Evolutionary conservation across 2,113 vertebrate genomes (phyloP).

Genomic region (Rhombomys opimus): DNA sequence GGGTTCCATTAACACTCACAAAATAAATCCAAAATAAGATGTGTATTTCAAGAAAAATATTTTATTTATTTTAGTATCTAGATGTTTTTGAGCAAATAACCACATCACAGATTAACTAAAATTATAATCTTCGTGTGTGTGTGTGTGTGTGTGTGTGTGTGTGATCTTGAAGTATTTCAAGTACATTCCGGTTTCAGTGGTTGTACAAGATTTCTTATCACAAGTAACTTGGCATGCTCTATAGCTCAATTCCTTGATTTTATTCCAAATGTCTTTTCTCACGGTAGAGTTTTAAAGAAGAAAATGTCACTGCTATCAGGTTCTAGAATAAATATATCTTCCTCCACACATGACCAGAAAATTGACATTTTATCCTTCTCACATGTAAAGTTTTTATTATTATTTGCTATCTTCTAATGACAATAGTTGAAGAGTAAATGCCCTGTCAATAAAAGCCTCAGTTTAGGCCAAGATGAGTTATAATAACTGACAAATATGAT

Average conservation of each 20-base stretch:
- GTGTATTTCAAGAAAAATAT: background rate
- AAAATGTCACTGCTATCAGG: background rate
- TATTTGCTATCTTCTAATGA: constrained; percentile 8
- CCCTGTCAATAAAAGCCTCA: background rate
- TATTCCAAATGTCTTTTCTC: background rate
- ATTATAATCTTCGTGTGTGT: background rate
- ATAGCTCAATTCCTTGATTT: background rate
- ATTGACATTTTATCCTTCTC: background rate
- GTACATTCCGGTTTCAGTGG: background rate
- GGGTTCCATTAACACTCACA: background rate
- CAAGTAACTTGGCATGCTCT: background rate
- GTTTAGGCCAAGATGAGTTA: background rate
- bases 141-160: background rate
- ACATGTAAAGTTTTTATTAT: constrained; percentile 40
- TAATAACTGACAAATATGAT: background rate
- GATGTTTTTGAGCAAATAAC: constrained; percentile 35
- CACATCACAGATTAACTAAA: background rate
- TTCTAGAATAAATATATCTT: background rate
- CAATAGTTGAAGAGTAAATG: background rate
- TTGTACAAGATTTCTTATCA: background rate
- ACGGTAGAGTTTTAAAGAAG: background rate
- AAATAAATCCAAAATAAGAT: background rate
- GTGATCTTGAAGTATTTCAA: background rate
- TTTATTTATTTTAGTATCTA: background rate
- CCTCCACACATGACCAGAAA: background rate